Evolutionary conservation across 2,113 vertebrate genomes (phyloP).

Genomic region (Zapornia atra): DNA sequence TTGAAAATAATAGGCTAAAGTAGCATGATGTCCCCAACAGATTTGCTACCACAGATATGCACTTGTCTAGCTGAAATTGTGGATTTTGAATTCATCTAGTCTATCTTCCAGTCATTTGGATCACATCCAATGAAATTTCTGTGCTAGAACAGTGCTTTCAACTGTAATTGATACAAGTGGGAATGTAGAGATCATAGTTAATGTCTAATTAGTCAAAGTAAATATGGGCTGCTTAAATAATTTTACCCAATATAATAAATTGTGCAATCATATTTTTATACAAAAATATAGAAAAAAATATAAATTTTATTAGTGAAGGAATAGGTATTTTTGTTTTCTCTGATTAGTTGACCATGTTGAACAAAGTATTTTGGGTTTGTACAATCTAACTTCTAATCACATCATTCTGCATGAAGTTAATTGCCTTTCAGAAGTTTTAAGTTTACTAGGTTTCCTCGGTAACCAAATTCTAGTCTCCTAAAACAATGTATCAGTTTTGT

Average conservation of each 20-base stretch:
- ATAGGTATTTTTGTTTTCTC: not conserved
- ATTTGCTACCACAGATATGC: not conserved
- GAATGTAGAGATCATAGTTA: not conserved
- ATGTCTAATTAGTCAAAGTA: not conserved
- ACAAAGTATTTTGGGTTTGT: not conserved
- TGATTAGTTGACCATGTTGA: not conserved
- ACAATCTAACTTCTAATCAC: not conserved
- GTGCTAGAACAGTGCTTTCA: not conserved
- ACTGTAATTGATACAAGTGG: accelerated
- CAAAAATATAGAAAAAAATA: not conserved
- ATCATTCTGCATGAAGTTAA: not conserved
- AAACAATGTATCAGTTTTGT: not conserved
- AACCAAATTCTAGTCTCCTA: not conserved
- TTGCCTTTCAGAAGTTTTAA: not conserved
- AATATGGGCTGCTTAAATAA: not conserved
- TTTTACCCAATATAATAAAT: not conserved
- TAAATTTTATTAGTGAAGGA: not conserved
- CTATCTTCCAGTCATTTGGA: not conserved
- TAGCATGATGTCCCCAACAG: not conserved
- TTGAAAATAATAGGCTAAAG: not conserved
- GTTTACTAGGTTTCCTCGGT: not conserved
- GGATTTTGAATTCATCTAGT: not conserved
- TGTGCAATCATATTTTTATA: not conserved
- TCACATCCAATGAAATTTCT: not conserved
- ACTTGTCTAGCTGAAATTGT: not conserved